A percentile compares a stretch with the other conserved stretches of the same genome.
These are phyloP conservation scores for Heteromurus nitidus DNA, from an alignment of 2,888 invertebrate genomes.

Conservation along the genomic window DNA sequence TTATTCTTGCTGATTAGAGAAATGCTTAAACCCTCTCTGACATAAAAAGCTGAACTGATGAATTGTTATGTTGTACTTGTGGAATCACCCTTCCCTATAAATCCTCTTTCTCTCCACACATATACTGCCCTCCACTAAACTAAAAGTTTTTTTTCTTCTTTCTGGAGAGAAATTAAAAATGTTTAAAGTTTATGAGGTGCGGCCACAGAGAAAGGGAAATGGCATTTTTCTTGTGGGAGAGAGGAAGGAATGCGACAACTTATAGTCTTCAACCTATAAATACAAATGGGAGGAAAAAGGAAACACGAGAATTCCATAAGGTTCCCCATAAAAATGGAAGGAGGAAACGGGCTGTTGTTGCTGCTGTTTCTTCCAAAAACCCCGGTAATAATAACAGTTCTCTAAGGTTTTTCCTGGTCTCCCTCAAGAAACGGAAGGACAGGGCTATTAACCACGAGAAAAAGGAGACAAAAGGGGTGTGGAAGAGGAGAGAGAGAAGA, in stretches of 20 bases:
- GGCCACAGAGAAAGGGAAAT: neutral
- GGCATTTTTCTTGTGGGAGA: no score
- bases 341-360: conserved; percentile 8
- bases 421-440: conserved; percentile 4
- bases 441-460: conserved; percentile 19
- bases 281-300: neutral
- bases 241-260: no score
- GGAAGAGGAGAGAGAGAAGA: no score
- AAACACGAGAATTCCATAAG: neutral
- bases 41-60: no score
- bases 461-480: conserved; percentile 15
- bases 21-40: no score
- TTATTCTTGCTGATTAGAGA: no score
- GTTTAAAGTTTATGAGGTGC: conserved; percentile 1
- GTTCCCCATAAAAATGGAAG: neutral
- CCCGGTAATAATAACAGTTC: neutral
- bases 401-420: conserved; percentile 1
- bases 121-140: no score
- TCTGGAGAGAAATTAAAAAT: conserved; percentile 3
- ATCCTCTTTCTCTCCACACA: no score
- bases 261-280: neutral
- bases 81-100: no score
- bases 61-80: no score
- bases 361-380: neutral
- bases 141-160: no score